Evolutionary conservation across 2,113 vertebrate species (phyloP).

Genomic region (Ochotona princeps): DNA sequence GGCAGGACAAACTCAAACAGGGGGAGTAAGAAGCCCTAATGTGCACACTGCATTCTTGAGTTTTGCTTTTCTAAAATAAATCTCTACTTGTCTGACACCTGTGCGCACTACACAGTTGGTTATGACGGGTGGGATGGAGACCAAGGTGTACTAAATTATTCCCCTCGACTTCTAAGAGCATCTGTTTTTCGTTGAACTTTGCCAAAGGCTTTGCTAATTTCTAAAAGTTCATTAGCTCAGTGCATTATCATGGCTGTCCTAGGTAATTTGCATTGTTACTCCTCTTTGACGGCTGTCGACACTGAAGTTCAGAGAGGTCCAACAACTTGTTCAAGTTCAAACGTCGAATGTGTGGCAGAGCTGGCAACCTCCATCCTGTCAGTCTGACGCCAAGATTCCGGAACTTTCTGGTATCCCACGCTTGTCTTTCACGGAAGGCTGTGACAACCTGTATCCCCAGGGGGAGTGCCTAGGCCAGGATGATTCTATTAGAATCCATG

Average conservation of each 20-base stretch:
- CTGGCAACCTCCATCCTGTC: background rate
- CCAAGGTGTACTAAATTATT: background rate
- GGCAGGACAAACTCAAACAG: background rate
- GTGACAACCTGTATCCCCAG: background rate
- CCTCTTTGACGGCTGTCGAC: background rate
- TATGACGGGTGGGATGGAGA: background rate
- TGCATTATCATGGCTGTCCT: too few relatives aligned
- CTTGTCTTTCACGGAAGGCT: background rate
- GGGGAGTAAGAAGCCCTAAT: background rate
- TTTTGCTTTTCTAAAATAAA: background rate
- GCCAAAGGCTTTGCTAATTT: background rate
- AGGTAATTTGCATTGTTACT: background rate
- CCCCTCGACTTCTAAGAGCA: background rate
- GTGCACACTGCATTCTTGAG: background rate
- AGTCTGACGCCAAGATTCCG: background rate
- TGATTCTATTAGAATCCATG: background rate
- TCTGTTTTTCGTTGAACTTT: background rate
- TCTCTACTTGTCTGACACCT: background rate
- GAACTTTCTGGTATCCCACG: background rate
- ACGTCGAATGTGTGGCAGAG: background rate
- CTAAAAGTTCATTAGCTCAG: background rate
- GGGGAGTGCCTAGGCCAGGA: background rate
- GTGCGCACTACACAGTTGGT: background rate
- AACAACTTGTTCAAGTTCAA: background rate
- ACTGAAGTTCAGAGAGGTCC: background rate